Percentiles rank a stretch among this genome's conserved stretches.
Evolutionary conservation across 1,140 invertebrate species (phyloP).

Genomic region (Dreissena rostriformis): DNA sequence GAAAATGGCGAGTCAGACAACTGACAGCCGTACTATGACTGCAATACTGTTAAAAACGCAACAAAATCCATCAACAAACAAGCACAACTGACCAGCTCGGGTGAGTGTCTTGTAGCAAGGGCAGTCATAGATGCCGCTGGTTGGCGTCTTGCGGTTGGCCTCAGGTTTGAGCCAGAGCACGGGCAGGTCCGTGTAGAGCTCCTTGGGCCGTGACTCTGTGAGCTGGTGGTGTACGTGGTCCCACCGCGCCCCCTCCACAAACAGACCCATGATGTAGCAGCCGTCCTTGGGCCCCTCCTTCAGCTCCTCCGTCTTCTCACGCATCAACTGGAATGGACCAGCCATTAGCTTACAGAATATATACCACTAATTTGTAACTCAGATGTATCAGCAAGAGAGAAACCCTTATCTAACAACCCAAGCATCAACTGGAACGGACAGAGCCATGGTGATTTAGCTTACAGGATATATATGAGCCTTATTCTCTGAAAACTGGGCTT

Average conservation of each 20-base stretch:
- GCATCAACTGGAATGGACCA: slow-evolving; percentile 69
- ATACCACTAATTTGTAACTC: too few relatives aligned
- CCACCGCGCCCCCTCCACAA: slow-evolving; percentile 81
- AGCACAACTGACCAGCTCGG: slow-evolving; percentile 76
- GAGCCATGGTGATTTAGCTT: too few relatives aligned
- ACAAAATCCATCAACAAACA: slow-evolving; percentile 31
- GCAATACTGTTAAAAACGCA: background rate
- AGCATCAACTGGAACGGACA: too few relatives aligned
- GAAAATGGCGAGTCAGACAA: background rate
- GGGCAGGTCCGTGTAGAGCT: slow-evolving; percentile 81
- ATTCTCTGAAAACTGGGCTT: too few relatives aligned
- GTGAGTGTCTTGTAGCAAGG: slow-evolving; percentile 82
- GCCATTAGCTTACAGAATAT: too few relatives aligned
- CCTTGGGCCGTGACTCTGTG: slow-evolving; percentile 80
- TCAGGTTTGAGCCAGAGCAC: slow-evolving; percentile 80
- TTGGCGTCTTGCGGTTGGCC: slow-evolving; percentile 72
- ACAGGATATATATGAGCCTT: too few relatives aligned
- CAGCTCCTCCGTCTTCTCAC: slow-evolving; percentile 70
- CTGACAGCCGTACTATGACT: background rate
- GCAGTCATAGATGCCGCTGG: slow-evolving; percentile 79
- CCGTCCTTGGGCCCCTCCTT: slow-evolving; percentile 76
- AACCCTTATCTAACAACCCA: too few relatives aligned
- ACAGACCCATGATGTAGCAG: slow-evolving; percentile 82
- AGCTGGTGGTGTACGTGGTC: slow-evolving; percentile 70
- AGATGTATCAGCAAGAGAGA: too few relatives aligned